phyloP scores from a whole-genome alignment of 1,140 invertebrate species.

The Trichonephila clavata region DNA sequence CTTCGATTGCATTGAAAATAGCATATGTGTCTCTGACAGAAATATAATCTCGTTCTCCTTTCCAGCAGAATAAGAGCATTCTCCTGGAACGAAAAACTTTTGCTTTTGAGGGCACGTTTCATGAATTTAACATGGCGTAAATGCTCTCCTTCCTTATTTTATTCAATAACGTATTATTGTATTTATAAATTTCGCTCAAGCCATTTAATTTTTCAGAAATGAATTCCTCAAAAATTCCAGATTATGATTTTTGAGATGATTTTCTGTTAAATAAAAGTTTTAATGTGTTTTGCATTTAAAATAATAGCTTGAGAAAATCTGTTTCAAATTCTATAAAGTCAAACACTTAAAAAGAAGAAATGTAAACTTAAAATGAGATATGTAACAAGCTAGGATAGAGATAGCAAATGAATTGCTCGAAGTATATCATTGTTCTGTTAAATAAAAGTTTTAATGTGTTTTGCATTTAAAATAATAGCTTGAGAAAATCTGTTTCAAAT shows the following conservation, averaged over 20 bases:
- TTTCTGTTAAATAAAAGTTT: neutral
- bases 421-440: too few species aligned
- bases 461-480: too few species aligned
- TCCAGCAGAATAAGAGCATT: neutral
- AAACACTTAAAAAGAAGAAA: too few species aligned
- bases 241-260: neutral
- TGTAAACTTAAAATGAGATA: too few species aligned
- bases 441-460: too few species aligned
- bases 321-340: too few species aligned
- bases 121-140: slow-evolving; percentile 22
- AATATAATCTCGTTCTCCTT: slow-evolving; percentile 8
- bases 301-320: too few species aligned
- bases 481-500: too few species aligned
- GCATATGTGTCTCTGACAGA: slow-evolving; percentile 49
- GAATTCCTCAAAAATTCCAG: neutral
- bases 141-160: neutral
- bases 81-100: slow-evolving; percentile 6
- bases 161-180: neutral
- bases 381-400: too few species aligned
- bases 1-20: slow-evolving; percentile 34
- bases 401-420: too few species aligned
- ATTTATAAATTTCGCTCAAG: neutral
- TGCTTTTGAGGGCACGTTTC: slow-evolving; percentile 23
- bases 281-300: too few species aligned
- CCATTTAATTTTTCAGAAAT: neutral